Evolutionary conservation across 2,888 invertebrate species (phyloP).

Genomic region (Archips crataeganus): DNA sequence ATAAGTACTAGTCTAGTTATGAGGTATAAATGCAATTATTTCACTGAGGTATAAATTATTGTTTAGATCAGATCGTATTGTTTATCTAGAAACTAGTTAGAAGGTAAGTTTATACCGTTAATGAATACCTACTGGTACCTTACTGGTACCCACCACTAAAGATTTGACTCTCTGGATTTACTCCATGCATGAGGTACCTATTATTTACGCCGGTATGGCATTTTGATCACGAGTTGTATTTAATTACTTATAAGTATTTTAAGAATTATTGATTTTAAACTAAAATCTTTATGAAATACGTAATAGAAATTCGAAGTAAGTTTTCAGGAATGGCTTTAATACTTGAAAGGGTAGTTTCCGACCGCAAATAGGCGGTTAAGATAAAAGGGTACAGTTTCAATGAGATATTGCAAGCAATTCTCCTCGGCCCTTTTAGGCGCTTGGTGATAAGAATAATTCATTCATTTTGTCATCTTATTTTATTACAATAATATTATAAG

Average conservation of each 20-base stretch:
- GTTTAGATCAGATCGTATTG: not conserved
- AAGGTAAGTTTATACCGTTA: not conserved
- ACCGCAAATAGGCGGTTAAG: constrained; percentile 14
- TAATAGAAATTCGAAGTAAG: constrained; percentile 4
- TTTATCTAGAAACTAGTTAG: not conserved
- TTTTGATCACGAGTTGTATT: too few relatives aligned
- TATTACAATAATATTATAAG: not conserved
- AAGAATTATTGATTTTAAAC: not conserved
- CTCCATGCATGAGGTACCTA: not conserved
- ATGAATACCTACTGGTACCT: not conserved
- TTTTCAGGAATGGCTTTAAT: not conserved
- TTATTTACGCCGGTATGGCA: not conserved
- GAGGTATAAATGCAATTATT: not conserved
- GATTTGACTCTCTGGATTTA: not conserved
- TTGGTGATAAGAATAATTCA: not conserved
- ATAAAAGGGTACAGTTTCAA: constrained; percentile 25
- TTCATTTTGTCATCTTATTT: not conserved
- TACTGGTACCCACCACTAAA: too few relatives aligned
- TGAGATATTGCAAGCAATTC: constrained; percentile 21
- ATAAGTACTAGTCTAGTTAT: not conserved
- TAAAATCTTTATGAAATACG: not conserved
- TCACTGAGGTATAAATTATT: not conserved
- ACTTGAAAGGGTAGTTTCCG: constrained; percentile 18
- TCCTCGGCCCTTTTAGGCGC: not conserved
- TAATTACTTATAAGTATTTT: too few relatives aligned